Evolutionary conservation across 2,797 vertebrate genomes (phyloP).

Genomic region (Antrozous pallidus): DNA sequence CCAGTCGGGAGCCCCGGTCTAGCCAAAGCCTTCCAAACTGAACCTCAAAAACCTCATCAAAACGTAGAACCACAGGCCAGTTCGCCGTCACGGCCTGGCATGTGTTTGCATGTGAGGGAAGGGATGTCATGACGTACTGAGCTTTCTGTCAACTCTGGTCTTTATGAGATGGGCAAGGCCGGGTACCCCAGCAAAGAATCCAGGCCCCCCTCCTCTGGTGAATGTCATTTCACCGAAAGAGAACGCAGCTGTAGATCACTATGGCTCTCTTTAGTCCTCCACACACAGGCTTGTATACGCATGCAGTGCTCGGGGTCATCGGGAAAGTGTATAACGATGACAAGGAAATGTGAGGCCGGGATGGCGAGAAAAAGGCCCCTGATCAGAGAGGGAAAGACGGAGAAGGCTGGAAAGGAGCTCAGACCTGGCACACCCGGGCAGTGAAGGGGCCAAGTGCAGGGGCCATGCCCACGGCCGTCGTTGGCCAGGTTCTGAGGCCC

Average conservation of each 20-base stretch:
- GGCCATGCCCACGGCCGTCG: not conserved
- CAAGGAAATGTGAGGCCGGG: not conserved
- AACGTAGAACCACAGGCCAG: not conserved
- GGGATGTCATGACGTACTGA: not conserved
- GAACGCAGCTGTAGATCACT: not conserved
- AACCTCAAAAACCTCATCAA: not conserved
- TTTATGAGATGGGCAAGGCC: slow-evolving; percentile 42
- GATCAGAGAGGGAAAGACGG: not conserved
- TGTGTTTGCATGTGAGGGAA: not conserved
- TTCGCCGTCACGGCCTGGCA: not conserved
- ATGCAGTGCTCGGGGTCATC: not conserved
- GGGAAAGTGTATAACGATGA: not conserved
- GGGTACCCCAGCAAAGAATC: not conserved
- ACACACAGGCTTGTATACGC: not conserved
- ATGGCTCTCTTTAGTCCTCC: not conserved
- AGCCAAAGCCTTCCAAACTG: not conserved
- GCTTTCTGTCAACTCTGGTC: not conserved
- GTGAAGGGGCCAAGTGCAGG: not conserved
- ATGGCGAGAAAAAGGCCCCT: not conserved
- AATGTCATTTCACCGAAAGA: slow-evolving; percentile 13
- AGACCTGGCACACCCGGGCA: not conserved
- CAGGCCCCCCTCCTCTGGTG: not conserved
- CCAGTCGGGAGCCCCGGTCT: not conserved
- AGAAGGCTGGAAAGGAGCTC: not conserved
- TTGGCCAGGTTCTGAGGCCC: not conserved